These are phyloP conservation scores for Microtus ochrogaster DNA, from an alignment of 2,113 vertebrate genomes.

Conservation along the genomic window DNA sequence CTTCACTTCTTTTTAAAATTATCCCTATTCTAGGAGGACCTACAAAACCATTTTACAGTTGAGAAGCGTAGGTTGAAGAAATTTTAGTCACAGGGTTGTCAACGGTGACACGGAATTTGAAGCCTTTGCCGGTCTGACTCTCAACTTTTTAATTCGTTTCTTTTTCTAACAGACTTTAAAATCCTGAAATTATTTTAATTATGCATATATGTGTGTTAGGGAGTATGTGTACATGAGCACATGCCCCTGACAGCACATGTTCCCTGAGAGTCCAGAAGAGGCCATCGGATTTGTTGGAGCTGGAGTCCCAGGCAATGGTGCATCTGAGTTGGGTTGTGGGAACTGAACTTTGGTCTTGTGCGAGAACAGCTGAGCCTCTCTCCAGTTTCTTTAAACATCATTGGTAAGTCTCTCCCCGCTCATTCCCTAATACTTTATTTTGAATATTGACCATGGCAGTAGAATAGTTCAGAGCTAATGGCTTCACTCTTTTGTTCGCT, in stretches of 20 bases:
- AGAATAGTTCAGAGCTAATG: background rate
- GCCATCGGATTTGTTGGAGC: background rate
- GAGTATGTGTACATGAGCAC: background rate
- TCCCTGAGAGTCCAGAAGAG: background rate
- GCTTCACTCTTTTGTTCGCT: background rate
- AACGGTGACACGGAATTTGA: background rate
- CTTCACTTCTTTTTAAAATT: background rate
- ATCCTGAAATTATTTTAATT: background rate
- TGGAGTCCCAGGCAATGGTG: background rate
- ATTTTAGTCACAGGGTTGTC: conserved; percentile 1
- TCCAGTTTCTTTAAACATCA: background rate
- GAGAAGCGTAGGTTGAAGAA: background rate
- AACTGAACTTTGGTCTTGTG: background rate
- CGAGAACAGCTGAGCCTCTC: background rate
- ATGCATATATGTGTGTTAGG: background rate
- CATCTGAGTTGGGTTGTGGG: background rate
- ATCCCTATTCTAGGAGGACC: background rate
- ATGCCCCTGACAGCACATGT: background rate
- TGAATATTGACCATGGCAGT: conserved; percentile 15
- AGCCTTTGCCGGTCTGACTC: background rate
- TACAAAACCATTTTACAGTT: background rate
- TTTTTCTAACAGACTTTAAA: background rate
- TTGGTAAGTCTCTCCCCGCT: background rate
- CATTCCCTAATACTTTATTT: conserved; percentile 14
- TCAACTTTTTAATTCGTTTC: background rate